Evolutionary conservation across 2,888 invertebrate species (phyloP).

Genomic region (Ephialtes manifestator): DNA sequence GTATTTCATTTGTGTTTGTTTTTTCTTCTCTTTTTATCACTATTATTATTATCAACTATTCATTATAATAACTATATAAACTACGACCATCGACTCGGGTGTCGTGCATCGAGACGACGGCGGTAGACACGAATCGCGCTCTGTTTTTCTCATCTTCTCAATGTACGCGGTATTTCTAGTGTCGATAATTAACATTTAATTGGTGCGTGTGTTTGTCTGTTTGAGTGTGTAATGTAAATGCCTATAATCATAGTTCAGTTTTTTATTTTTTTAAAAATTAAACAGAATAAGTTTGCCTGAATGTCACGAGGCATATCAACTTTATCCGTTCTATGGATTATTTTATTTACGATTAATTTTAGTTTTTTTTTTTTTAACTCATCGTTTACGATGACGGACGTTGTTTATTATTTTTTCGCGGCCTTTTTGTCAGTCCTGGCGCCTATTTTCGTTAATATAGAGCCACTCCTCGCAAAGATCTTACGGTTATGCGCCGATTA

Average conservation of each 20-base stretch:
- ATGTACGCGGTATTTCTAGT: slow-evolving; percentile 39
- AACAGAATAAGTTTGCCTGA: slow-evolving; percentile 11
- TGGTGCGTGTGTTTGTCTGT: slow-evolving; percentile 63
- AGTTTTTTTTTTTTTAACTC: slow-evolving; percentile 44
- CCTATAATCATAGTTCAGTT: slow-evolving; percentile 46
- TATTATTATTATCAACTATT: slow-evolving; percentile 74
- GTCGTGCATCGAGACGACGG: slow-evolving; percentile 45
- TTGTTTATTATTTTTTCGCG: slow-evolving; percentile 39
- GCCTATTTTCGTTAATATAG: background rate
- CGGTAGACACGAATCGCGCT: slow-evolving; percentile 51
- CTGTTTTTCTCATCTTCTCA: slow-evolving; percentile 47
- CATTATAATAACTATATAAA: slow-evolving; percentile 67
- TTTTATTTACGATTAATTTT: slow-evolving; percentile 53
- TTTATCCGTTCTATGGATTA: slow-evolving; percentile 46
- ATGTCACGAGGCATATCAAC: slow-evolving; percentile 22
- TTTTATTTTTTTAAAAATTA: slow-evolving; percentile 19
- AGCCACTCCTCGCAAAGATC: background rate
- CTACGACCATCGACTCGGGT: slow-evolving; percentile 35
- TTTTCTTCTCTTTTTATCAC: slow-evolving; percentile 62
- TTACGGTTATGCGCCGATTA: slow-evolving; percentile 44
- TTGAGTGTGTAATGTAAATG: slow-evolving; percentile 52
- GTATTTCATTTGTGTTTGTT: slow-evolving; percentile 36
- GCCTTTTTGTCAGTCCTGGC: slow-evolving; percentile 17
- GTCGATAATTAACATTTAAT: slow-evolving; percentile 59
- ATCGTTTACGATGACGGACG: slow-evolving; percentile 48